phyloP scores from a whole-genome alignment of 2,113 vertebrate species.

The Buteo buteo region DNA sequence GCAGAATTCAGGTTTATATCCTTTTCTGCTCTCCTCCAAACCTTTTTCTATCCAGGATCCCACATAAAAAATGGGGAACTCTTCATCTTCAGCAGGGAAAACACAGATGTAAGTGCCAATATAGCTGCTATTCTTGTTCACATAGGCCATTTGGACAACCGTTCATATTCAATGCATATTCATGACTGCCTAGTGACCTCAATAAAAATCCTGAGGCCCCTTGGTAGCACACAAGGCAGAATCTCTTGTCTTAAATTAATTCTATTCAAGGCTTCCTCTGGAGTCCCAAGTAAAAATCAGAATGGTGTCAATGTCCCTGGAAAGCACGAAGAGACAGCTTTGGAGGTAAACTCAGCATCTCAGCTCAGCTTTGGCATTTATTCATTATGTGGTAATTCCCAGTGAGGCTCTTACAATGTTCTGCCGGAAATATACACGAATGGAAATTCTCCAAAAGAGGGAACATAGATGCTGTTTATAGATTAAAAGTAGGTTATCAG shows the following conservation, averaged over 20 bases:
- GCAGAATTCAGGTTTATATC: background rate
- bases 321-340: background rate
- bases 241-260: background rate
- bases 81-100: background rate
- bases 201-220: background rate
- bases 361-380: slow-evolving; percentile 5
- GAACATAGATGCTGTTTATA: background rate
- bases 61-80: background rate
- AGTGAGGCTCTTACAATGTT: background rate
- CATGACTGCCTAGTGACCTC: background rate
- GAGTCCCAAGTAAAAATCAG: background rate
- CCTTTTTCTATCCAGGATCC: background rate
- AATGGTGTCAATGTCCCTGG: background rate
- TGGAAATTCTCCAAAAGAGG: background rate
- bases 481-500: slow-evolving; percentile 24
- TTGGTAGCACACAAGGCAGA: background rate
- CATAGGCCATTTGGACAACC: background rate
- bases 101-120: background rate
- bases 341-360: background rate
- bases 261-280: background rate
- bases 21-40: background rate
- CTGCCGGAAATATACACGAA: background rate
- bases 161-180: background rate
- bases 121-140: background rate
- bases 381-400: slow-evolving; percentile 33